Conservation (phyloP, 2,797 vertebrate species). For the Neosilurus hyrtlii region DNA sequence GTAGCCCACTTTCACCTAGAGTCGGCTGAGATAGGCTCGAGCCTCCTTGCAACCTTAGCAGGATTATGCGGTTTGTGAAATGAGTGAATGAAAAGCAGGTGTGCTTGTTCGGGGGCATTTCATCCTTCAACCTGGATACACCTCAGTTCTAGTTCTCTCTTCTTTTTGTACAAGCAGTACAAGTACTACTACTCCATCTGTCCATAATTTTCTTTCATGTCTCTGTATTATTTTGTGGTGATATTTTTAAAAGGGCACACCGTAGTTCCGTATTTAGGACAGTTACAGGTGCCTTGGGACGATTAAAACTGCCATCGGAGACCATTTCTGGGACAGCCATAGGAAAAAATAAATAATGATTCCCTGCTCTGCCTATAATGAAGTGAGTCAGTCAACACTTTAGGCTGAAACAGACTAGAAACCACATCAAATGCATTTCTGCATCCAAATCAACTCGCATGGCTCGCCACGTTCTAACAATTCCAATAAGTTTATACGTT, state of each 20-base stretch:
- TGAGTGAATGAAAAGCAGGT: background rate
- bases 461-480: background rate
- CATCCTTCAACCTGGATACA: background rate
- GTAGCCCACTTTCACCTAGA: too few relatives aligned
- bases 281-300: background rate
- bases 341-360: background rate
- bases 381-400: background rate
- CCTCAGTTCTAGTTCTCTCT: background rate
- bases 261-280: constrained; percentile 19
- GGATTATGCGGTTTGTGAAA: too few relatives aligned
- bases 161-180: background rate
- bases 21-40: too few relatives aligned
- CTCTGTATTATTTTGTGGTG: background rate
- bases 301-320: constrained; percentile 10
- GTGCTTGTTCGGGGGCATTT: background rate
- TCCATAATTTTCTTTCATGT: background rate
- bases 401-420: background rate
- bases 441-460: background rate
- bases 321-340: background rate
- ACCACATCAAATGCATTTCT: constrained; percentile 4
- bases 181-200: background rate
- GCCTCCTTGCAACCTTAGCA: too few relatives aligned
- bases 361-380: background rate
- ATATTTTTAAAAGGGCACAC: background rate
- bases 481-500: background rate